A percentile compares a stretch with the other conserved stretches of the same genome.
These are phyloP conservation scores for Drosophila lini DNA, from an alignment of 1,140 invertebrate species.

Conservation along the genomic window DNA sequence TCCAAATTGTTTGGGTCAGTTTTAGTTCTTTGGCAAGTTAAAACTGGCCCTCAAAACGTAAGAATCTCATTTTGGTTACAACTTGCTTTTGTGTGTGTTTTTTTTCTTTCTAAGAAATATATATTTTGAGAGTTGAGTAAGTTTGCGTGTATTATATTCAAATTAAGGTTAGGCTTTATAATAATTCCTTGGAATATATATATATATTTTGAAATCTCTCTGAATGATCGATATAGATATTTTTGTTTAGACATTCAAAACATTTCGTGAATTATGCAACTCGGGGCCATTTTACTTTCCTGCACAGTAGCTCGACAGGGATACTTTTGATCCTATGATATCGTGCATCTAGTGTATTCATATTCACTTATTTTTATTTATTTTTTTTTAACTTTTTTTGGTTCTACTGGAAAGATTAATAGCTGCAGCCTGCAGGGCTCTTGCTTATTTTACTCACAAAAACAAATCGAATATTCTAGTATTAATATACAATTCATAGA, in stretches of 20 bases:
- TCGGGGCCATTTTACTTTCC: slow-evolving; percentile 46
- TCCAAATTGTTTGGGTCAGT: slow-evolving; percentile 63
- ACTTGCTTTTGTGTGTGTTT: slow-evolving; percentile 50
- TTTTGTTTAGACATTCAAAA: slow-evolving; percentile 31
- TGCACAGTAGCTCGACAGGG: slow-evolving; percentile 69
- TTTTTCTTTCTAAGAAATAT: slow-evolving; percentile 44
- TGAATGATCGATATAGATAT: slow-evolving; percentile 22
- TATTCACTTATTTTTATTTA: slow-evolving; percentile 2
- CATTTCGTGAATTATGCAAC: slow-evolving; percentile 71
- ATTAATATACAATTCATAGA: slow-evolving; percentile 28
- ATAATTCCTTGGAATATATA: slow-evolving; percentile 24
- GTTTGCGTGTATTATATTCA: slow-evolving; percentile 29
- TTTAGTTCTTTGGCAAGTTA: slow-evolving; percentile 30
- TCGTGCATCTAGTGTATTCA: slow-evolving; percentile 15
- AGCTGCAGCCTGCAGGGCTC: slow-evolving; percentile 71
- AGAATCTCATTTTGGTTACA: slow-evolving; percentile 73
- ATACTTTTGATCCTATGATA: slow-evolving; percentile 18
- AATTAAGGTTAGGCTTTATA: slow-evolving; percentile 30
- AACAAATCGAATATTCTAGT: slow-evolving; percentile 25
- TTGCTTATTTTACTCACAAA: slow-evolving; percentile 39
- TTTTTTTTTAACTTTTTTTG: slow-evolving; percentile 12
- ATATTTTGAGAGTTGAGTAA: slow-evolving; percentile 40
- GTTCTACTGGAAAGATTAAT: slow-evolving; percentile 43
- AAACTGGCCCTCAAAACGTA: slow-evolving; percentile 57
- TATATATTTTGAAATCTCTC: slow-evolving; percentile 13